These are phyloP conservation scores for Gallinago paraguaiae DNA, from an alignment of 2,113 vertebrate species.

Conservation along the genomic window DNA sequence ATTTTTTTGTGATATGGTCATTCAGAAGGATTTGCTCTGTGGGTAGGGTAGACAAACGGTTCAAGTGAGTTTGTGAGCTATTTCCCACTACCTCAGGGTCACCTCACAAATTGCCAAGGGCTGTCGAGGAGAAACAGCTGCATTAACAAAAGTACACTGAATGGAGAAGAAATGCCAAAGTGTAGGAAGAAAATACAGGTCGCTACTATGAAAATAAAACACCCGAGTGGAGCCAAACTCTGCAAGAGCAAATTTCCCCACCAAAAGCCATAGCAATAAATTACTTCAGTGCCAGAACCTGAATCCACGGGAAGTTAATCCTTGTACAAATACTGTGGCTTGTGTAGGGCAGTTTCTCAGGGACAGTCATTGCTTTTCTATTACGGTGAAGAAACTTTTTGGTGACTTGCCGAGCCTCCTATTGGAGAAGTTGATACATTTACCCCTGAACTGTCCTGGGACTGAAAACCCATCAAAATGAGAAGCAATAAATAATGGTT, in stretches of 20 bases:
- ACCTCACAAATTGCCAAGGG: not conserved
- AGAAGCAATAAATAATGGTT: not conserved
- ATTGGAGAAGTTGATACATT: not conserved
- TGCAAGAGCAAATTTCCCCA: not conserved
- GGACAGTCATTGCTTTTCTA: accelerated
- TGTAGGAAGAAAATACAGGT: not conserved
- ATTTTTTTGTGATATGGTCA: too few relatives aligned
- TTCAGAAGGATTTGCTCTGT: too few relatives aligned
- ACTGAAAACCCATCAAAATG: not conserved
- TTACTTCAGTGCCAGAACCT: not conserved
- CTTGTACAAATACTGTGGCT: not conserved
- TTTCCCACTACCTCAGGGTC: too few relatives aligned
- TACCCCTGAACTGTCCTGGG: not conserved
- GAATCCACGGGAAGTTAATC: not conserved
- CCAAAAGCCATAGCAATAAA: not conserved
- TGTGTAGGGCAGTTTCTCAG: not conserved
- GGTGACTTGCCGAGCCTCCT: not conserved
- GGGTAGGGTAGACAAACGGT: too few relatives aligned
- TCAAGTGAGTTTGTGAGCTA: too few relatives aligned
- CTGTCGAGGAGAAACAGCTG: not conserved
- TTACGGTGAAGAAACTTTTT: not conserved
- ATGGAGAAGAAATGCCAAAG: not conserved
- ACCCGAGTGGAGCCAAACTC: not conserved
- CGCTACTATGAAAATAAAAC: not conserved
- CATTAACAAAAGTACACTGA: not conserved